Base-by-base conservation (phyloP, 1,140 invertebrate species). In the Antheraea mylitta region DNA sequence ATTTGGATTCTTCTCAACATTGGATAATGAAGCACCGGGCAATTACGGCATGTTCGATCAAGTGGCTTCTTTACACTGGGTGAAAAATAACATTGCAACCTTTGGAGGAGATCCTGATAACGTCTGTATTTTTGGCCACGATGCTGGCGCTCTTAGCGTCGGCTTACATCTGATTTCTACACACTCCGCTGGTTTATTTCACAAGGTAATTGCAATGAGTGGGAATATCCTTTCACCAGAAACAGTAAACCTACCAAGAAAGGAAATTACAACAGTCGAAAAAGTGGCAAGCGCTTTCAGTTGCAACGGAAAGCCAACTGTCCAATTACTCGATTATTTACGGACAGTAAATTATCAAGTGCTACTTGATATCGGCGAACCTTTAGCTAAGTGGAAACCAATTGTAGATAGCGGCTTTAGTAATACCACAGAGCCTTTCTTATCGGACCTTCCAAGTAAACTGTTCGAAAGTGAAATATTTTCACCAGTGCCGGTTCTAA, bases 21-120 rank as follows among this genome's bases (percentile, higher is more conserved):
- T 95, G 67, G 96, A 97, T 76, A 94, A 95, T 7, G 96, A 97
- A 82, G 95, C 96, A 0, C 95, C 97, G 0, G 98, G 98, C 13
- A 99, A 99, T 90, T 97, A 95, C 77, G 98, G 98, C 0, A 90
- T 99, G 76, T 94, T 97, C 92, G 98, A 99, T 81, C 98, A 99
- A 93, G 94, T 97, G 48, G 96, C 97, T 7, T 97, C 97, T 0
- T 86, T 98, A 36, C 94, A 95, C 74, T 98, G 97, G 97, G 94
- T 99, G 0, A 95, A 96, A 81, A 95, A 95, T 59, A 98, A 98
- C 83, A 98, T 98, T 13, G 94, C 95, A 68, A 84, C 92, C 58
- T 99, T 99, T 83, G 97, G 97, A 18, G 98, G 98, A 0, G 95
- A 98, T 76, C 92, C 95, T 0, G 93, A 95, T 18, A 96, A 97